These are phyloP conservation scores for Acrocephalus kingi DNA, from an alignment of 2,113 vertebrate species.

Conservation along the genomic window DNA sequence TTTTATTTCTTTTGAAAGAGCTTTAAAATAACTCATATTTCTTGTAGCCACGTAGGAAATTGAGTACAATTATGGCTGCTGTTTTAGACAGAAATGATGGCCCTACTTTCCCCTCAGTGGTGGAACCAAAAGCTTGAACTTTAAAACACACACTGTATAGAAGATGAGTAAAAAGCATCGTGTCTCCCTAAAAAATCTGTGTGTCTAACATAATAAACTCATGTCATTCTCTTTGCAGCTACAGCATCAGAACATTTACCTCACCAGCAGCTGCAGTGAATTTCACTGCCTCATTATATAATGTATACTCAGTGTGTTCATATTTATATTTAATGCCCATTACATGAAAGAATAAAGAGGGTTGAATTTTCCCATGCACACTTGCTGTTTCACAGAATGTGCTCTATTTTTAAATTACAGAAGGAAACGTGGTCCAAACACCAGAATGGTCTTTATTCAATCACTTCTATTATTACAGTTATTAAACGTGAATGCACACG, in stretches of 20 bases:
- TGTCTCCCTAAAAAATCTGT: neutral
- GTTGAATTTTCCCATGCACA: neutral
- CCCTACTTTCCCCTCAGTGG: neutral
- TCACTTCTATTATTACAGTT: neutral
- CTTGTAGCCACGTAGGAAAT: neutral
- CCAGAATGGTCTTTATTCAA: neutral
- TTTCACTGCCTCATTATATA: neutral
- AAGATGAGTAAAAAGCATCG: rapidly evolving
- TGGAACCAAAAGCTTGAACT: neutral
- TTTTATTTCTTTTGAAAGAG: neutral
- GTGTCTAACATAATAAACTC: neutral
- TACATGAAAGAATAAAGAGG: neutral
- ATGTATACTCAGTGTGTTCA: neutral
- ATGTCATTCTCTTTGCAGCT: neutral
- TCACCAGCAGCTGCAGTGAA: neutral
- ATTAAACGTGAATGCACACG: rapidly evolving
- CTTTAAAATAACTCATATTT: neutral
- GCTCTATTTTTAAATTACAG: neutral
- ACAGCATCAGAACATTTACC: neutral
- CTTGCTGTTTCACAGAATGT: neutral
- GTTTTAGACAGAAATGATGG: neutral
- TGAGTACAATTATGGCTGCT: neutral
- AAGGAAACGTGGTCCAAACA: neutral
- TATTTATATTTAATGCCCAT: neutral
- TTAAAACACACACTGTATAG: rapidly evolving